Conservation (phyloP, 2,888 invertebrate genomes). For the Meiosimyza platycephala region DNA sequence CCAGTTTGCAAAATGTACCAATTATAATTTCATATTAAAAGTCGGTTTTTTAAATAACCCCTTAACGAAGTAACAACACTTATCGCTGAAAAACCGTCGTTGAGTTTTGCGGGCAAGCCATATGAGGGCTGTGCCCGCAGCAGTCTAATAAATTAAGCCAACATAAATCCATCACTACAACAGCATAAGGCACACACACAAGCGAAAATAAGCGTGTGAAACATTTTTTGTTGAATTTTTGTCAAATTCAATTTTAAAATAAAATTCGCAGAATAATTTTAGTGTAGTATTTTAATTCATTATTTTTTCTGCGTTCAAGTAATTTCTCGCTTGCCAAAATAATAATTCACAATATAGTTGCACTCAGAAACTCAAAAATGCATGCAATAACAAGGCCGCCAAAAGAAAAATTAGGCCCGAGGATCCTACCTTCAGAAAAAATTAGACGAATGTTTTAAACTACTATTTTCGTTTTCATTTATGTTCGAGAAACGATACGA, state of each 20-base stretch:
- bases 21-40: too few species aligned
- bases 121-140: background rate
- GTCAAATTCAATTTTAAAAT: constrained; percentile 17
- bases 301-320: constrained; percentile 8
- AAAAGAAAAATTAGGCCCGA: background rate
- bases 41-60: background rate
- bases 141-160: constrained; percentile 18
- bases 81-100: too few species aligned
- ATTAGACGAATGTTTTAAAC: too few species aligned
- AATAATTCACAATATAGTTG: constrained; percentile 26
- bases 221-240: constrained; percentile 4
- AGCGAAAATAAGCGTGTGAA: constrained; percentile 5
- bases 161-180: constrained; percentile 22
- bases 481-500: too few species aligned
- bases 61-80: background rate
- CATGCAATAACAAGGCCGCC: background rate
- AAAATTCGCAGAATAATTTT: constrained; percentile 5
- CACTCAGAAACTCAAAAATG: constrained; percentile 1
- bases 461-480: too few species aligned
- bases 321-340: constrained; percentile 27
- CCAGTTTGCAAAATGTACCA: too few species aligned
- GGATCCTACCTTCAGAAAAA: background rate
- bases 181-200: background rate
- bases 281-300: constrained; percentile 1
- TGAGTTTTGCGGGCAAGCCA: background rate